These are phyloP conservation scores for Phymastichus coffea DNA, from an alignment of 1,140 invertebrate genomes.

Conservation along the genomic window DNA sequence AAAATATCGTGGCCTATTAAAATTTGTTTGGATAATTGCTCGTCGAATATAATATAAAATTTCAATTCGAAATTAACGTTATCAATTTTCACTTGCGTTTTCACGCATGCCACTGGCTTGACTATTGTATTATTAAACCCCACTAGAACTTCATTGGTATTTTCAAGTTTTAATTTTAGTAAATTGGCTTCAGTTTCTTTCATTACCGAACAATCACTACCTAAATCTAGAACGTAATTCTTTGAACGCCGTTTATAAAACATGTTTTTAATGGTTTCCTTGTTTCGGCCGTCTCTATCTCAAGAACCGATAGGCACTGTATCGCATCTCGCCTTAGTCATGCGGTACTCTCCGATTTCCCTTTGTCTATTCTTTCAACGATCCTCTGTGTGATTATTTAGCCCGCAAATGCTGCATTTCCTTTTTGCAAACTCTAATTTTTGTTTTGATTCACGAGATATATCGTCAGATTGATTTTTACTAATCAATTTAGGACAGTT, in stretches of 20 bases:
- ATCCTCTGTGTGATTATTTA: no score
- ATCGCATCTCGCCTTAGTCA: no score
- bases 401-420: no score
- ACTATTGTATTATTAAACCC: conserved; percentile 13
- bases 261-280: background rate
- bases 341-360: no score
- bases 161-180: background rate
- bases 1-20: conserved; percentile 21
- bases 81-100: conserved; percentile 1
- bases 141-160: background rate
- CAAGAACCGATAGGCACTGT: no score
- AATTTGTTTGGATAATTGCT: conserved; percentile 6
- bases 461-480: no score
- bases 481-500: no score
- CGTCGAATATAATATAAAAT: conserved; percentile 11
- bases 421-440: no score
- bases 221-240: conserved; percentile 19
- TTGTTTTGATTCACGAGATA: no score
- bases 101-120: background rate
- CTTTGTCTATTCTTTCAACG: no score
- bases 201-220: conserved; percentile 23
- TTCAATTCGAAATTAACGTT: conserved; percentile 1
- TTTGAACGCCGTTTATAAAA: background rate
- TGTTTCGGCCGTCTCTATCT: no score
- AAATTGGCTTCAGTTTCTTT: conserved; percentile 10